Evolutionary conservation across 35 echinoderm and acorn worm genomes (phyloP).

Genomic region (Heliocidaris erythrogramma): DNA sequence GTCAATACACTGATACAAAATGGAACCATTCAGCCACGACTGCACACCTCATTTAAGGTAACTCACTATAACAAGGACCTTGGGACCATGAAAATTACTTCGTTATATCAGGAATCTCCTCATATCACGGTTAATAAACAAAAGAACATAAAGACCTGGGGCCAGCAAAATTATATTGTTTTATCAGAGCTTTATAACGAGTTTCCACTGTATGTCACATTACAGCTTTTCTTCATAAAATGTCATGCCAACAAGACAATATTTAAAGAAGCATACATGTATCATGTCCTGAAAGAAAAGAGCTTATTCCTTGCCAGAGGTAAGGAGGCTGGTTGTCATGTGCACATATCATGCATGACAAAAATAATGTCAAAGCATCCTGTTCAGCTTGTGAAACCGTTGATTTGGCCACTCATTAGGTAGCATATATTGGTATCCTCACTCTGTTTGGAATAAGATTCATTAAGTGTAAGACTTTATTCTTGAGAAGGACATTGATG

Average conservation of each 20-base stretch:
- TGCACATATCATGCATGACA: not conserved
- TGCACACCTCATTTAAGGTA: not conserved
- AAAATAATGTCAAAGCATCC: not conserved
- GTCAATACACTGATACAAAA: not conserved
- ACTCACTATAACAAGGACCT: too few species aligned
- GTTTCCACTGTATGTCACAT: not conserved
- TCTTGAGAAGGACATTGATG: slow-evolving; percentile 7
- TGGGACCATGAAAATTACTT: too few species aligned
- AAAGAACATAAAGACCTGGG: too few species aligned
- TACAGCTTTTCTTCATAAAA: not conserved
- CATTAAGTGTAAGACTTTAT: not conserved
- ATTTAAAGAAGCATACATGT: not conserved
- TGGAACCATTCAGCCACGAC: not conserved
- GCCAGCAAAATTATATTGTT: too few species aligned
- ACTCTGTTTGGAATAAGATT: too few species aligned
- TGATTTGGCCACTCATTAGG: not conserved
- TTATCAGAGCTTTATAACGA: too few species aligned
- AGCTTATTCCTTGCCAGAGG: not conserved
- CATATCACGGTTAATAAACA: too few species aligned
- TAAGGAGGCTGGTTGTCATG: not conserved
- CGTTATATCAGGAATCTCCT: too few species aligned
- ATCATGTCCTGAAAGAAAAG: not conserved
- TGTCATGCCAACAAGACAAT: not conserved
- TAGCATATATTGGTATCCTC: not conserved
- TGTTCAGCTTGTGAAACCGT: not conserved